Evolutionary conservation across 2,113 vertebrate genomes (phyloP).

Genomic region (Protobothrops mucrosquamatus): DNA sequence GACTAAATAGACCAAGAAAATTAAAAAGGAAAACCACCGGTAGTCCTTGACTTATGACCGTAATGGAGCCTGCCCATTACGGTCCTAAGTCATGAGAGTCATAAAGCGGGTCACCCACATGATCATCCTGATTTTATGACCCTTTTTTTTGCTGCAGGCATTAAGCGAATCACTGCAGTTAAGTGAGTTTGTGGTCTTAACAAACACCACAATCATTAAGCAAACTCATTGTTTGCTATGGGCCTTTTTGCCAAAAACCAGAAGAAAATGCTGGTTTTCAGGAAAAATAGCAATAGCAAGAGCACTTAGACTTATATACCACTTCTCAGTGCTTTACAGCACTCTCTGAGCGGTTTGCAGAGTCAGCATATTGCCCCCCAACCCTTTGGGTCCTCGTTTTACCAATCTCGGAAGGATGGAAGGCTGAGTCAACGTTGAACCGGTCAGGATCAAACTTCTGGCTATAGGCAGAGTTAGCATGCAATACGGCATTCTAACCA

Average conservation of each 20-base stretch:
- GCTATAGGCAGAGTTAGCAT: neutral
- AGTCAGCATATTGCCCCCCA: neutral
- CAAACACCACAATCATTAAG: neutral
- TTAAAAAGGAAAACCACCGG: neutral
- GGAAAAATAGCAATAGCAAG: neutral
- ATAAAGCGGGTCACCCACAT: neutral
- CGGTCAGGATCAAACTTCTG: neutral
- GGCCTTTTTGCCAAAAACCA: neutral
- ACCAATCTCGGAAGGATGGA: neutral
- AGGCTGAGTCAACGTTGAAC: neutral
- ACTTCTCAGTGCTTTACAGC: neutral
- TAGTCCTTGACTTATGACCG: neutral
- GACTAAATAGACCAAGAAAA: neutral
- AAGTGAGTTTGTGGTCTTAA: neutral
- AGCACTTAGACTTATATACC: neutral
- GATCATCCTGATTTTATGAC: neutral
- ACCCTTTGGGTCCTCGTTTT: neutral
- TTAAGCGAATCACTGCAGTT: neutral
- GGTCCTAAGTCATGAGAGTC: neutral
- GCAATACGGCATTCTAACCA: neutral
- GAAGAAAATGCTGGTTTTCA: neutral
- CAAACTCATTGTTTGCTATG: neutral
- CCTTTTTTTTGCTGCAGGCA: neutral
- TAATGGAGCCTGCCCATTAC: neutral
- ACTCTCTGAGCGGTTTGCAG: neutral